Percentiles rank a stretch among this genome's conserved stretches.
These are phyloP conservation scores for Nannospalax galili DNA, from an alignment of 2,113 vertebrate genomes.

Conservation along the genomic window DNA sequence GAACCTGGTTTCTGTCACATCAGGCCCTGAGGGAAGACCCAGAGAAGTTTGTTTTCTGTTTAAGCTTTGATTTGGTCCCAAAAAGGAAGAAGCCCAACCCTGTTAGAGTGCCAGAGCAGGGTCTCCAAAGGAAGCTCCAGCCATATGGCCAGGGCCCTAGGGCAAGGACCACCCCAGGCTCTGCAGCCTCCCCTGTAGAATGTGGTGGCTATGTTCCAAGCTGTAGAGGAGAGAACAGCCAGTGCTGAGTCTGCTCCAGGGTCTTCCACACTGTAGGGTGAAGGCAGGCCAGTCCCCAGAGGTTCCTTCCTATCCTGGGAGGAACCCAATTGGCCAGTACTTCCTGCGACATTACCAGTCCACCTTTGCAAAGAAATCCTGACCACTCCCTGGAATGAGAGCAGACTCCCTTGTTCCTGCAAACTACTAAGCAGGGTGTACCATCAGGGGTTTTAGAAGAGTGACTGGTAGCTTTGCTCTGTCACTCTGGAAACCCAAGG, in stretches of 20 bases:
- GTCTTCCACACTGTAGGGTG: background rate
- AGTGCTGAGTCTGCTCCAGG: background rate
- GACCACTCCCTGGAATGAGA: background rate
- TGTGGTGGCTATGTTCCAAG: background rate
- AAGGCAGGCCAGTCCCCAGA: background rate
- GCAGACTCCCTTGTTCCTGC: background rate
- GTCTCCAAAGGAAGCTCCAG: slow-evolving; percentile 5
- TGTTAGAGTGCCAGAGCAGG: background rate
- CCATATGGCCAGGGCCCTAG: background rate
- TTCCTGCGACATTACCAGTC: background rate
- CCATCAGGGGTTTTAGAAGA: background rate
- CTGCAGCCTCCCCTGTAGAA: background rate
- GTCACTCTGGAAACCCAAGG: background rate
- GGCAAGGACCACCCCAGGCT: background rate
- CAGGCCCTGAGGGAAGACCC: slow-evolving; percentile 63
- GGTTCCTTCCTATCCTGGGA: background rate
- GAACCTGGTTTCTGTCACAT: slow-evolving; percentile 68
- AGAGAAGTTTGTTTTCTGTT: slow-evolving; percentile 57
- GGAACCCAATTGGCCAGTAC: background rate
- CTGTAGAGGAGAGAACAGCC: background rate
- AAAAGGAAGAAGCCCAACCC: slow-evolving; percentile 18
- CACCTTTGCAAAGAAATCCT: background rate
- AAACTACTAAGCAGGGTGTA: background rate
- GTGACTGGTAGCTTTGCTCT: background rate
- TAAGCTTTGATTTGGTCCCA: slow-evolving; percentile 33